These are phyloP conservation scores for Gallinago undulata DNA, from an alignment of 2,113 vertebrate species.

Conservation along the genomic window DNA sequence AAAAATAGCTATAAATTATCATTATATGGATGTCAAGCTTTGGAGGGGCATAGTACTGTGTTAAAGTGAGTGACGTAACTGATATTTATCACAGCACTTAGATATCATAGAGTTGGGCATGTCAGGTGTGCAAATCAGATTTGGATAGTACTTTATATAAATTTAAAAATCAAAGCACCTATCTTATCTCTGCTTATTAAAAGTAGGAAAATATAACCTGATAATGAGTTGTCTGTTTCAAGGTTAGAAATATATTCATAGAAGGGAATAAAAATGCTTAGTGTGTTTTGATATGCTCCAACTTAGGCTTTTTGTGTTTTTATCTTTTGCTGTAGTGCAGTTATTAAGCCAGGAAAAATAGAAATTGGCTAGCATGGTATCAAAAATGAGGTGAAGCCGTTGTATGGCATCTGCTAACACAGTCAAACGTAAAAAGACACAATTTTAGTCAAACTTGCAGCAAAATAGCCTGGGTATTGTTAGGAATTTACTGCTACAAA, in stretches of 20 bases:
- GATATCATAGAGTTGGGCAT: background rate
- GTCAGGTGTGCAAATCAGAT: background rate
- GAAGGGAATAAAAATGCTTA: background rate
- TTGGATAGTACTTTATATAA: background rate
- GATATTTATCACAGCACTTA: background rate
- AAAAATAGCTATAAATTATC: background rate
- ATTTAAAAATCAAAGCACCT: background rate
- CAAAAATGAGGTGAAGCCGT: background rate
- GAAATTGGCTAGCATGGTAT: background rate
- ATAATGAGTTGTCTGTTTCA: background rate
- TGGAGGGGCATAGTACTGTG: background rate
- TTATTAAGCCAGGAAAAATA: background rate
- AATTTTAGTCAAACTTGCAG: background rate
- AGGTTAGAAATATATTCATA: background rate
- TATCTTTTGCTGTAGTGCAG: background rate
- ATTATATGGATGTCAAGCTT: background rate
- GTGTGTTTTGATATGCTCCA: background rate
- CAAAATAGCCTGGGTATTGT: background rate
- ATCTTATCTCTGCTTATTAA: background rate
- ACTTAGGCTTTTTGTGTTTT: background rate
- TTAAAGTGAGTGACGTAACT: background rate
- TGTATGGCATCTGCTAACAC: background rate
- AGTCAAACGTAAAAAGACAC: background rate
- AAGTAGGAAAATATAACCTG: background rate
- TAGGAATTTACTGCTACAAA: background rate